These are phyloP conservation scores for Hydrolagus colliei DNA, from an alignment of 2,797 vertebrate genomes.

Conservation along the genomic window DNA sequence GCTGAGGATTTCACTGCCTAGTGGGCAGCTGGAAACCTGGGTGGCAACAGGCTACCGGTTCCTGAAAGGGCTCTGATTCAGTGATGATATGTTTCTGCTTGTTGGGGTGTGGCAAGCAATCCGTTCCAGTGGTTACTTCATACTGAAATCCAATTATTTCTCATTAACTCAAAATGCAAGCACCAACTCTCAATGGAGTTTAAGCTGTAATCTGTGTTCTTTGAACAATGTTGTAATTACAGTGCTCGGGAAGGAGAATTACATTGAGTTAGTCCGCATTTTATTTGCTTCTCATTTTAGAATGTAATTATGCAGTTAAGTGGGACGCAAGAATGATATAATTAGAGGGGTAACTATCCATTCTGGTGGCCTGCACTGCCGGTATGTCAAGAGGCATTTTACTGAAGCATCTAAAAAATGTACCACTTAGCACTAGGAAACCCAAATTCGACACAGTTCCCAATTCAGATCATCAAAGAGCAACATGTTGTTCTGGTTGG, in stretches of 20 bases:
- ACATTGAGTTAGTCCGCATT: conserved; percentile 37
- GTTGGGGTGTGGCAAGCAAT: conserved; percentile 34
- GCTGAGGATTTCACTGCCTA: conserved; percentile 68
- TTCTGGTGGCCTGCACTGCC: conserved; percentile 23
- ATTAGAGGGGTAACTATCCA: conserved; percentile 40
- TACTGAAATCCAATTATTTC: conserved; percentile 35
- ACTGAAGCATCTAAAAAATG: not conserved
- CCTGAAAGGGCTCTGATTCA: conserved; percentile 29
- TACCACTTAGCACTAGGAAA: not conserved
- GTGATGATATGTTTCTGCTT: conserved; percentile 14
- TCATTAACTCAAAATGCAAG: conserved; percentile 34
- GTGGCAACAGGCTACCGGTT: conserved; percentile 48
- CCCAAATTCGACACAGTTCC: not conserved
- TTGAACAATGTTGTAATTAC: conserved; percentile 50
- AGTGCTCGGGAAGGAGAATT: conserved; percentile 52
- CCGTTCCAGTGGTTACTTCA: conserved; percentile 34
- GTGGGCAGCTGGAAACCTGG: conserved; percentile 71
- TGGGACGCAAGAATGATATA: conserved; percentile 28
- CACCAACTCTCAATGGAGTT: conserved; percentile 37
- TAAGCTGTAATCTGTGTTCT: conserved; percentile 41
- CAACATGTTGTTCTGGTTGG: no score
- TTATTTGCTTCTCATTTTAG: conserved; percentile 37
- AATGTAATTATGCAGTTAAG: conserved; percentile 36
- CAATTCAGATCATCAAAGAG: not conserved
- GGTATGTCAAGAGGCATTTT: not conserved